phyloP scores from a whole-genome alignment of 2,888 invertebrate genomes.

The Nemapogon koenigi region DNA sequence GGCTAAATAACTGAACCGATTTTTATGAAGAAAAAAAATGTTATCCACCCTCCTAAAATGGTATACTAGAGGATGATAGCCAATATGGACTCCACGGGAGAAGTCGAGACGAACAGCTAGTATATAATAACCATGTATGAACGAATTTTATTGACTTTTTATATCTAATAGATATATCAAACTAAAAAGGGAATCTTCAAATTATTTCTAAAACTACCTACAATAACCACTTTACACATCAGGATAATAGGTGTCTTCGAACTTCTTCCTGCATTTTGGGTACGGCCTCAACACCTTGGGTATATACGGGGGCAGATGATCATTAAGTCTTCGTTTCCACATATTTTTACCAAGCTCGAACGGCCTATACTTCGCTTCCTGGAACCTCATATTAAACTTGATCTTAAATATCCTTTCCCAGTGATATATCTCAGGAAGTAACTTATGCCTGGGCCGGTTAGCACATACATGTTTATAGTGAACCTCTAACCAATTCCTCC shows the following conservation, averaged over 20 bases:
- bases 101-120: too few species aligned
- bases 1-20: too few species aligned
- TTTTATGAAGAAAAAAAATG: too few species aligned
- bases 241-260: slow-evolving; percentile 74
- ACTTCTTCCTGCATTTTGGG: slow-evolving; percentile 67
- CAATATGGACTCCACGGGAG: too few species aligned
- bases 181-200: background rate
- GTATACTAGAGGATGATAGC: too few species aligned
- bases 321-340: slow-evolving; percentile 69
- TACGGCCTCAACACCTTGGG: slow-evolving; percentile 71
- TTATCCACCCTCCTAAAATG: too few species aligned
- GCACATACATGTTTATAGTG: slow-evolving; percentile 72
- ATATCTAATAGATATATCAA: background rate
- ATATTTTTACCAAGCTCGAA: slow-evolving; percentile 72
- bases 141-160: background rate
- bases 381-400: slow-evolving; percentile 69
- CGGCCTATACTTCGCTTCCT: slow-evolving; percentile 73
- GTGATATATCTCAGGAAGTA: slow-evolving; percentile 72
- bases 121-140: background rate
- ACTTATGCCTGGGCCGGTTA: slow-evolving; percentile 69
- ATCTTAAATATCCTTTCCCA: slow-evolving; percentile 89
- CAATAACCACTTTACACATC: slow-evolving; percentile 26
- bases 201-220: background rate
- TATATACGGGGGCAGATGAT: slow-evolving; percentile 72
- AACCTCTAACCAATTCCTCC: slow-evolving; percentile 72